Conservation (phyloP, 2,888 invertebrate species). For the Lasioglossum lativentre region DNA sequence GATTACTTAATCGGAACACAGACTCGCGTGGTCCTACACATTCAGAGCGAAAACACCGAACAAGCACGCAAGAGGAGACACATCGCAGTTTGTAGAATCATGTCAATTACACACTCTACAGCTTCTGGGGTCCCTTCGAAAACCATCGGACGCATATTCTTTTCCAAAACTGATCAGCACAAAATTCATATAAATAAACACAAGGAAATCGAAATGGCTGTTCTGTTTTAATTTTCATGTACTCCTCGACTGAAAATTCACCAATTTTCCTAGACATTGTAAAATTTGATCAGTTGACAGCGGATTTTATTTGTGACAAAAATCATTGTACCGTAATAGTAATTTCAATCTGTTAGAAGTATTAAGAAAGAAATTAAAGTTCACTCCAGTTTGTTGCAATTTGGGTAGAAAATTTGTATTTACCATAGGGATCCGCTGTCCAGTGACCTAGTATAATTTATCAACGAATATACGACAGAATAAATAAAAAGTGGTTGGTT, state of each 20-base stretch:
- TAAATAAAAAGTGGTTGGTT: neutral
- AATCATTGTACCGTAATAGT: too few relatives aligned
- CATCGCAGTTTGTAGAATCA: neutral
- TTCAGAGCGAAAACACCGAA: neutral
- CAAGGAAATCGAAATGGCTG: neutral
- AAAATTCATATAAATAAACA: neutral
- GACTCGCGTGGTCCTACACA: neutral
- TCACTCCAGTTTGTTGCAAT: too few relatives aligned
- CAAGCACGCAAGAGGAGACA: neutral
- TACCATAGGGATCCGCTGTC: too few relatives aligned
- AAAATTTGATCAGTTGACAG: neutral
- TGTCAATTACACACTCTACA: neutral
- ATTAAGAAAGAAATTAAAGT: too few relatives aligned
- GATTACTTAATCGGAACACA: constrained; percentile 20
- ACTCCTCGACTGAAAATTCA: neutral
- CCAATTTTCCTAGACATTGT: neutral
- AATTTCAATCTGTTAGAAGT: too few relatives aligned
- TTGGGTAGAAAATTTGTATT: too few relatives aligned
- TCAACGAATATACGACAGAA: neutral
- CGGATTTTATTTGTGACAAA: too few relatives aligned
- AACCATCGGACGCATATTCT: neutral
- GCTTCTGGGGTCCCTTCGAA: constrained; percentile 1
- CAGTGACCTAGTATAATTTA: neutral
- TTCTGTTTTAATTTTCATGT: neutral
- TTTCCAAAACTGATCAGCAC: neutral